phyloP scores from a whole-genome alignment of 2,888 invertebrate genomes.

The Noctua pronuba region DNA sequence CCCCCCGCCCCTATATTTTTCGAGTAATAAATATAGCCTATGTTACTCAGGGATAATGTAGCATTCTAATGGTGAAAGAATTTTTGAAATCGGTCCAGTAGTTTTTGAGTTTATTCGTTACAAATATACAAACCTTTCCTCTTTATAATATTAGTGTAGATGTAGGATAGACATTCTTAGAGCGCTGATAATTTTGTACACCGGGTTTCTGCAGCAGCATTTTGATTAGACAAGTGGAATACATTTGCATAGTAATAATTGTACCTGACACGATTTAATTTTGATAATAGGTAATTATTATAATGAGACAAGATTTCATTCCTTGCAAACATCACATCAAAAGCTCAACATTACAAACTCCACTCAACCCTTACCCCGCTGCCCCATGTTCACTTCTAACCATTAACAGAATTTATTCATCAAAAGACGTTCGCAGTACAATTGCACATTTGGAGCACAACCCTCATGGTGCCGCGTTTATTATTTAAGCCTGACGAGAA shows the following conservation, averaged over 20 bases:
- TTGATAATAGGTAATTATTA: background rate
- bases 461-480: constrained; percentile 50
- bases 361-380: constrained; percentile 24
- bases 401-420: constrained; percentile 62
- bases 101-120: too few relatives aligned
- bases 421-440: constrained; percentile 59
- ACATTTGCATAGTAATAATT: background rate
- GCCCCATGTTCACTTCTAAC: constrained; percentile 37
- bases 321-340: constrained; percentile 12
- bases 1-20: too few relatives aligned
- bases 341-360: constrained; percentile 7
- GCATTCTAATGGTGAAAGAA: too few relatives aligned
- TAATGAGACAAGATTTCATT: background rate
- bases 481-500: constrained; percentile 70
- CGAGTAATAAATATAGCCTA: too few relatives aligned
- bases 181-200: background rate
- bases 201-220: background rate
- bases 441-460: constrained; percentile 57
- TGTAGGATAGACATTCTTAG: background rate
- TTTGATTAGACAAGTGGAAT: background rate
- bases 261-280: background rate
- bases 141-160: too few relatives aligned
- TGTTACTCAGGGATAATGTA: too few relatives aligned
- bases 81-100: too few relatives aligned
- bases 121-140: too few relatives aligned